phyloP scores from a whole-genome alignment of 2,113 vertebrate genomes.

The Eublepharis macularius region DNA sequence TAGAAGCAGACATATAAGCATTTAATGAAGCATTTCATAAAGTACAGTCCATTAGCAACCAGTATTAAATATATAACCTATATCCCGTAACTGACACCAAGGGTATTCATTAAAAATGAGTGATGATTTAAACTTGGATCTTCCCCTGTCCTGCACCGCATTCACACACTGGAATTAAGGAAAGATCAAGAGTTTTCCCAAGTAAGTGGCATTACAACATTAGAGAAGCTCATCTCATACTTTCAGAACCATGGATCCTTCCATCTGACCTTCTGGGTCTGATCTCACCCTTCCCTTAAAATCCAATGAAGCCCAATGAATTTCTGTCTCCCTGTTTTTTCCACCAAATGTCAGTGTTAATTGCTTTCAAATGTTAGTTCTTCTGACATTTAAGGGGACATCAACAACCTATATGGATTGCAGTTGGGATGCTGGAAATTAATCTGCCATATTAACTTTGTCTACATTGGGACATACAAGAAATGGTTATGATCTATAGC shows the following conservation, averaged over 20 bases:
- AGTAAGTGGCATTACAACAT: too few species aligned
- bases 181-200: not conserved
- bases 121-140: too few species aligned
- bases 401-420: conserved; percentile 1
- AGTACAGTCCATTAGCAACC: too few species aligned
- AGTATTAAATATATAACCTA: too few species aligned
- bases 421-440: not conserved
- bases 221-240: not conserved
- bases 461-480: not conserved
- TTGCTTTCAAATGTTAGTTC: conserved; percentile 24
- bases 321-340: not conserved
- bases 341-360: not conserved
- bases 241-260: not conserved
- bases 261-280: not conserved
- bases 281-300: not conserved
- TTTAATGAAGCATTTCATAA: too few species aligned
- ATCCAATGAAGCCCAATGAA: not conserved
- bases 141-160: not conserved
- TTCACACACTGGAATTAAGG: not conserved
- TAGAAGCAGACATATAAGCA: too few species aligned
- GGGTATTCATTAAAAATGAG: too few species aligned
- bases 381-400: not conserved
- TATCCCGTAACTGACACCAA: too few species aligned
- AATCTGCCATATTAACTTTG: not conserved
- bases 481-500: not conserved